Evolutionary conservation across 2,113 vertebrate genomes (phyloP), one percentile per base, ranked within the genome.

Genomic region (Gracilinanus agilis): DNA sequence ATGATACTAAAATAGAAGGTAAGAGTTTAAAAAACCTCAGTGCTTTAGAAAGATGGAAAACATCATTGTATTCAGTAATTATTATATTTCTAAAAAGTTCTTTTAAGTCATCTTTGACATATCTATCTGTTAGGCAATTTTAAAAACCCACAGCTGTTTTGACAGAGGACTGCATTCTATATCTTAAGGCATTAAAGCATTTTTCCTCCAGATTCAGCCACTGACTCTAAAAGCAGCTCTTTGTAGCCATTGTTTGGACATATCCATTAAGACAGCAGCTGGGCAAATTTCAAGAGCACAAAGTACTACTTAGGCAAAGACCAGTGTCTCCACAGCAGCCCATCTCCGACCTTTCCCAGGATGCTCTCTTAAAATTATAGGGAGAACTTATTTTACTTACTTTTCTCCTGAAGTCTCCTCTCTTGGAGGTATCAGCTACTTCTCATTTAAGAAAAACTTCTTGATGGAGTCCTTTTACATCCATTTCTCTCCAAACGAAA

Each of bases 371-470:
- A 3, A 24, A 23, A 9, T 23, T n/a, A 88, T 91, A 13, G 0
- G 1, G 29, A 21, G 40, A 54, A 9, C 19, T 53, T 34, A 0
- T 21, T 53, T 91, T 40, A 29, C 97, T 97, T 96, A 97, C 97
- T 96, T 97, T 89, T 11, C 19, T 92, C n/a, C 67, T 83, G 21
- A 44, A 1, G 91, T 2, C 24, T 27, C 88, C 40, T 16, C 0
- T 19, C 54, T 24, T 25, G 6, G 3, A 29, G n/a, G 67, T 7
- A 21, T 93, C 92, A 90, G 0, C 13, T 61, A 16, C 2, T 75
- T 2, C 12, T 83, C 90, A 61, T 61, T 56, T 90, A 55, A 29
- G 91, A 21, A 0, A 19, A 1, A 0, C 3, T 67, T 89, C 67
- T 90, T 94, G 8, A 0, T 0, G 89, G 19, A 53, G 40, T 5